These are phyloP conservation scores for Tenebrio molitor DNA, from an alignment of 1,140 invertebrate species.

Conservation along the genomic window DNA sequence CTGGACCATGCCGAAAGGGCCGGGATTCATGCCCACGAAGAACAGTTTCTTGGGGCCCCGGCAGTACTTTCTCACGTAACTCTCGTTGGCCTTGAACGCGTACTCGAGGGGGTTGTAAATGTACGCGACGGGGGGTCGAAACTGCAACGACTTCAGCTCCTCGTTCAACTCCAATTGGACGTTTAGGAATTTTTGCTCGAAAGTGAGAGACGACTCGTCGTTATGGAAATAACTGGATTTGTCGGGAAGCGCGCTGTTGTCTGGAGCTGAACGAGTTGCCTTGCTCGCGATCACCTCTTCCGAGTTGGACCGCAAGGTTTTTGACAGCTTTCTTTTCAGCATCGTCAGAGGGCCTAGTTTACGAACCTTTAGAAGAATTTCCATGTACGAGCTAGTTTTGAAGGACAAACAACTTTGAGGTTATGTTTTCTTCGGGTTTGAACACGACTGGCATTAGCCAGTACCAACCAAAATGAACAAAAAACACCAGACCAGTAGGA, in stretches of 20 bases:
- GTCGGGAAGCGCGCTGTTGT: neutral
- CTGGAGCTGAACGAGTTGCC: neutral
- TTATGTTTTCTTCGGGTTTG: no score
- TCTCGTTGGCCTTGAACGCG: constrained; percentile 80
- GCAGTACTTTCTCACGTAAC: constrained; percentile 79
- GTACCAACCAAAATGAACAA: no score
- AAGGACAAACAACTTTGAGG: no score
- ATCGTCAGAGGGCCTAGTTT: neutral
- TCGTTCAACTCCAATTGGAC: constrained; percentile 17
- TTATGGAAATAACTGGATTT: constrained; percentile 1
- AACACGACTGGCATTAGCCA: no score
- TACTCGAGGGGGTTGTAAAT: constrained; percentile 91
- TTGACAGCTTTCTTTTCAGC: constrained; percentile 20
- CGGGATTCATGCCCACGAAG: constrained; percentile 94
- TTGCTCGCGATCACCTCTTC: neutral
- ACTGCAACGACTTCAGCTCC: neutral
- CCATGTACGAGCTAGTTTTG: no score
- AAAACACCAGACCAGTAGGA: no score
- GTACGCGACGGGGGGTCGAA: constrained; percentile 70
- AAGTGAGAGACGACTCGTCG: neutral
- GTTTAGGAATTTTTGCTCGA: constrained; percentile 19
- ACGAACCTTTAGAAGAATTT: constrained; percentile 6
- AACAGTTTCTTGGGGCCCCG: constrained; percentile 78
- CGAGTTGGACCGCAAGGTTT: neutral
- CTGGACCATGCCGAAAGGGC: constrained; percentile 95